phyloP scores from a whole-genome alignment of 1,140 invertebrate genomes.

The Nautilus pompilius region DNA sequence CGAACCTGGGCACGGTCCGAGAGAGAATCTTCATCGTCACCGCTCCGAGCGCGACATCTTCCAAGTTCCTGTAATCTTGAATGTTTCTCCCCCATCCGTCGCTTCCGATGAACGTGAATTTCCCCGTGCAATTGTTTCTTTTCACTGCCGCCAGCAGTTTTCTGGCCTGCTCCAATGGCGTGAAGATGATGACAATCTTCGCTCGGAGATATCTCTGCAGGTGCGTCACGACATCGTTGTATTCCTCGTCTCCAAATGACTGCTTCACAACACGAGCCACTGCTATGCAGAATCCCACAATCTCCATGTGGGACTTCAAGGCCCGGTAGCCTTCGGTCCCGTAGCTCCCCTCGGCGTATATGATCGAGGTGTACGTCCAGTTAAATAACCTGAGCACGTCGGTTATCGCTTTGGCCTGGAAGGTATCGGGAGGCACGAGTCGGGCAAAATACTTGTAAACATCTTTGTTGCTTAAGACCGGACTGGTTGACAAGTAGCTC shows the following conservation, averaged over 20 bases:
- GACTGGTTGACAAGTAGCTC: conserved; percentile 21
- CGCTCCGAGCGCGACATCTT: conserved; percentile 69
- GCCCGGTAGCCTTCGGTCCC: conserved; percentile 42
- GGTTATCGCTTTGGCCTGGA: conserved; percentile 11
- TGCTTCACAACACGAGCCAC: conserved; percentile 64
- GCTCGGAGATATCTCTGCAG: conserved; percentile 7
- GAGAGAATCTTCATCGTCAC: conserved; percentile 66
- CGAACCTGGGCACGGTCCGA: conserved; percentile 18
- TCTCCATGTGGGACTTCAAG: conserved; percentile 5
- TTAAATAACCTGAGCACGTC: conserved; percentile 16
- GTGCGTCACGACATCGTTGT: conserved; percentile 4
- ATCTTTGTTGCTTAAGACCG: conserved; percentile 13
- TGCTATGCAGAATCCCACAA: conserved; percentile 56
- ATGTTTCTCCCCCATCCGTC: conserved; percentile 73
- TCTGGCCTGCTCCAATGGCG: conserved; percentile 65
- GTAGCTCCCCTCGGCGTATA: conserved; percentile 51
- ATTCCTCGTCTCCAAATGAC: conserved; percentile 12
- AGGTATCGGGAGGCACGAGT: conserved; percentile 51
- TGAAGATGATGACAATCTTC: conserved; percentile 67
- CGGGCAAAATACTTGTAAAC: conserved; percentile 24
- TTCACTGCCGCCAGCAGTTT: conserved; percentile 54
- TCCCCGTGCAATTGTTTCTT: conserved; percentile 30
- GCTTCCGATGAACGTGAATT: conserved; percentile 69
- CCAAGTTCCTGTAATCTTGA: conserved; percentile 65
- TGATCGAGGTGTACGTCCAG: conserved; percentile 22